Evolutionary conservation across 2,797 vertebrate species (phyloP).

Genomic region (Pseudochaenichthys georgianus): DNA sequence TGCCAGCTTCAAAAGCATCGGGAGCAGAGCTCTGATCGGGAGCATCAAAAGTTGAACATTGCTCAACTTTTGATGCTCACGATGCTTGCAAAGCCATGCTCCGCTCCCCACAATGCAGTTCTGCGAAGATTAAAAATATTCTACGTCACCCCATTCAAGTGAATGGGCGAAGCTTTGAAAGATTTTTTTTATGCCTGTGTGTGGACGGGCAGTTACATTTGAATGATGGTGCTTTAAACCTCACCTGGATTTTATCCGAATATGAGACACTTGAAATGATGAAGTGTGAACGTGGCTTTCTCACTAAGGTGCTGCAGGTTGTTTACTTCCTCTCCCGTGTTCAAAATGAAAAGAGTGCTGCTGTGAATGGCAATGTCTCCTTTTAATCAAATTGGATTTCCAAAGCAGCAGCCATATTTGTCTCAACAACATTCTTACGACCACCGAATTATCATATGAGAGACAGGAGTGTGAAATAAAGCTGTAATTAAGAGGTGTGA

Average conservation of each 20-base stretch:
- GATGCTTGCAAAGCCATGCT: too few species aligned
- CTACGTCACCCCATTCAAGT: too few species aligned
- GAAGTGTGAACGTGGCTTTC: not conserved
- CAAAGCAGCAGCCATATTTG: not conserved
- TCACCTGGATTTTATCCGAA: not conserved
- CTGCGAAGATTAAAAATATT: too few species aligned
- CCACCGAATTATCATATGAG: not conserved
- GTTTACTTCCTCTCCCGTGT: not conserved
- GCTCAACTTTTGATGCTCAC: too few species aligned
- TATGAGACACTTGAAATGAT: not conserved
- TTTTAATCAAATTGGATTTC: constrained; percentile 3
- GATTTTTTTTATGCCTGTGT: too few species aligned
- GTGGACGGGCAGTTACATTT: not conserved
- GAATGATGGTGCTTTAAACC: not conserved
- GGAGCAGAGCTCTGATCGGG: too few species aligned
- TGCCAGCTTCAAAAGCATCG: too few species aligned
- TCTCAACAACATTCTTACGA: not conserved
- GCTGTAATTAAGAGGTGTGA: not conserved
- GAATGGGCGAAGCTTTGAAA: too few species aligned
- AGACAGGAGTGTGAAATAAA: not conserved
- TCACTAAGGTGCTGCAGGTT: not conserved
- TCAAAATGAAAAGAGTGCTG: not conserved
- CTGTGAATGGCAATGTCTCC: not conserved
- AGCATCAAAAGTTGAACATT: too few species aligned
- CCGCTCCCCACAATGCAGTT: too few species aligned